Conservation (phyloP, 2,113 vertebrate species). For the Halichoeres trimaculatus region DNA sequence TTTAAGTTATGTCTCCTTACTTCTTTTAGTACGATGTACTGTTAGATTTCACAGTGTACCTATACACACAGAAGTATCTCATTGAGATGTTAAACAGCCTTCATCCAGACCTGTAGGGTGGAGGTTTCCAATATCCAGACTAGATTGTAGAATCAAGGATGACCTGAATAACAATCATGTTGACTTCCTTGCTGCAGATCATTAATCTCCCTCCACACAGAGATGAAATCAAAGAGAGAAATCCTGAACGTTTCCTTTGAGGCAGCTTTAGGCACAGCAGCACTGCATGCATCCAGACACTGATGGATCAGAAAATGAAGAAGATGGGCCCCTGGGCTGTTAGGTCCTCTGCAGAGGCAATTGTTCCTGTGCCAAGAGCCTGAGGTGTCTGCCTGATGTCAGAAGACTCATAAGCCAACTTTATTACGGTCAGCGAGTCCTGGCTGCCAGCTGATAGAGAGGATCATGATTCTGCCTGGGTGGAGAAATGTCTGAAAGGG, state of each 20-base stretch:
- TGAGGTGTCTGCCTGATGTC: neutral
- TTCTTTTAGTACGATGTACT: no score
- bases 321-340: neutral
- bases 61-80: neutral
- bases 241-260: neutral
- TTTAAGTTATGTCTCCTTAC: no score
- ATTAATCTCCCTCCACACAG: neutral
- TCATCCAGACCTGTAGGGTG: neutral
- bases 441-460: neutral
- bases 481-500: neutral
- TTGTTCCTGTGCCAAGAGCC: neutral
- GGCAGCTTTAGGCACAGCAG: neutral
- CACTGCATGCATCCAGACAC: slow-evolving; percentile 10
- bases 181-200: neutral
- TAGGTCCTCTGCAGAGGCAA: neutral
- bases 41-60: no score
- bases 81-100: neutral
- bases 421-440: neutral
- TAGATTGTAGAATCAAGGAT: neutral
- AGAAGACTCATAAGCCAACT: neutral
- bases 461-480: neutral
- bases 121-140: neutral
- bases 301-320: slow-evolving; percentile 11
- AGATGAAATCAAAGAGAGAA: neutral
- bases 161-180: neutral